phyloP scores from a whole-genome alignment of 2,113 vertebrate species.

The Physeter macrocephalus region DNA sequence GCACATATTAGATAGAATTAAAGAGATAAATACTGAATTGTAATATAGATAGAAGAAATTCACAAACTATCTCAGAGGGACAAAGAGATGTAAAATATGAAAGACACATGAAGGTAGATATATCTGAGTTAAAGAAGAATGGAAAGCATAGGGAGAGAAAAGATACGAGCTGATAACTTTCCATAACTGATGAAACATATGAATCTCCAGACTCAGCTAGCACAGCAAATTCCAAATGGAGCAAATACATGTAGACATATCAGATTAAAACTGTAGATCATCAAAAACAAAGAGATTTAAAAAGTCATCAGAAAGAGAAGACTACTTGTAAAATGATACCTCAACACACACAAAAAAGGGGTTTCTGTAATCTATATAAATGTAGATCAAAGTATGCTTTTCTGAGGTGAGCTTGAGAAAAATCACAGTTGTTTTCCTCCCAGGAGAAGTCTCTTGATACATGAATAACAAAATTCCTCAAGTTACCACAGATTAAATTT shows the following conservation, averaged over 20 bases:
- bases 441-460: neutral
- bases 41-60: neutral
- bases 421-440: neutral
- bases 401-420: neutral
- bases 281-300: neutral
- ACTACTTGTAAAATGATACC: neutral
- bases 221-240: neutral
- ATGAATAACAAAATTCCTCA: neutral
- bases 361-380: neutral
- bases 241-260: neutral
- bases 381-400: neutral
- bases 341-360: neutral
- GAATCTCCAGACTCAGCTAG: neutral
- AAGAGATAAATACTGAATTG: neutral
- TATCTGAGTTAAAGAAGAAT: neutral
- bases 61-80: neutral
- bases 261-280: neutral
- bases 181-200: neutral
- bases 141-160: neutral
- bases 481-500: neutral
- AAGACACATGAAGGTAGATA: neutral
- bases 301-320: neutral
- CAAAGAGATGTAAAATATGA: neutral
- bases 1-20: neutral
- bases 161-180: neutral